Conservation (phyloP, 2,797 vertebrate species). For the Lepus oiostolus region DNA sequence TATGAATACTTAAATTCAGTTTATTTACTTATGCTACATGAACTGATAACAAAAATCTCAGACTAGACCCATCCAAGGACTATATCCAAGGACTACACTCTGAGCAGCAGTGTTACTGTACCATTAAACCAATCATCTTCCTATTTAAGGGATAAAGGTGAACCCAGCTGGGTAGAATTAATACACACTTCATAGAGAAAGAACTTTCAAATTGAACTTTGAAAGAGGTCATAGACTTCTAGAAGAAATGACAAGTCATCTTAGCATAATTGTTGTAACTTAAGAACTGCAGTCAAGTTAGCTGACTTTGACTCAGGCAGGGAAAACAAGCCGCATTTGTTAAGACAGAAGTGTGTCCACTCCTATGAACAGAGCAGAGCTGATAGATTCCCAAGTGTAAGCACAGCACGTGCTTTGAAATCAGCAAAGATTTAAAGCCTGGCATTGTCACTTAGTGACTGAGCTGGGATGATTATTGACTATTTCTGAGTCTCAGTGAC, state of each 20-base stretch:
- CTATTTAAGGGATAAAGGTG: background rate
- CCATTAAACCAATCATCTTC: background rate
- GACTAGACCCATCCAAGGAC: background rate
- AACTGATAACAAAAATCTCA: background rate
- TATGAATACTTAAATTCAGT: background rate
- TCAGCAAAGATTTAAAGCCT: background rate
- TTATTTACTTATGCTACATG: constrained; percentile 26
- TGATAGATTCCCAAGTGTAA: background rate
- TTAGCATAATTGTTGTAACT: background rate
- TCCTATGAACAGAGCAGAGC: too few species aligned
- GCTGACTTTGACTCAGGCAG: background rate
- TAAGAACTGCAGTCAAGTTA: background rate
- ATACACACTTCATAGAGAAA: background rate
- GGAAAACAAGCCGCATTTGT: background rate
- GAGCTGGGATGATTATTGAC: background rate
- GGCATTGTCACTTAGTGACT: too few species aligned
- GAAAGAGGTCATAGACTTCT: background rate
- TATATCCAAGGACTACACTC: background rate
- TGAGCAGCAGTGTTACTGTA: background rate
- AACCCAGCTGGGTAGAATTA: background rate
- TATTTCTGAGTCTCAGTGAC: background rate
- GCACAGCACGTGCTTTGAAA: background rate
- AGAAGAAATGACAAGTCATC: background rate
- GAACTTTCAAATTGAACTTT: background rate
- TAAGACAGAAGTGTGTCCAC: background rate